Base-by-base conservation (phyloP, 1,140 invertebrate genomes). In the Papilio polyxenes region DNA sequence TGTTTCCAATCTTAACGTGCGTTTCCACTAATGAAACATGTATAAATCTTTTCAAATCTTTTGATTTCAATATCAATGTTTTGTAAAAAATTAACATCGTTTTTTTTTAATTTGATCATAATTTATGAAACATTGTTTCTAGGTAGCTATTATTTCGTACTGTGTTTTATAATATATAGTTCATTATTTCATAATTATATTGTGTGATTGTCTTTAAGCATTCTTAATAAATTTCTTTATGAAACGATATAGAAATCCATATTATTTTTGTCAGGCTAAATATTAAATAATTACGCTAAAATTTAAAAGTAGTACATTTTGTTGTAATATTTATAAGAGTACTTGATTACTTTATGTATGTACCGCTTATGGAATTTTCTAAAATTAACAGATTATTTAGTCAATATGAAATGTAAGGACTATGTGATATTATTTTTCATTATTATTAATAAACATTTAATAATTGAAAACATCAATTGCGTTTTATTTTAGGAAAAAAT, bases 381-480 rank as follows among this genome's bases (percentile, higher is more conserved):
- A 65, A 75, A 89, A 89, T 89, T 87, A 88, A 88, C 87, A 91
- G 84, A 84, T 85, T 87, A 88, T 81, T 85, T 90, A 89, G 88
- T 89, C 85, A 89, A 85, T 88, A 87, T 90, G 86, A 89, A 88
- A 87, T 89, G 83, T 92, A 91, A 89, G 89, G 86, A 89, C 86
- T 92, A 92, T 93, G 92, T 93, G 92, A 93, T 93, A 93, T 93
- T 92, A 90, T 88, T 86, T 84, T 87, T 84, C 85, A 89, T 88
- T 89, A 91, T 88, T 85, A 88, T 86, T 87, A 91, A 92, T 92
- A 93, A 93, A 91, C 88, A 89, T 87, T 89, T 88, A 89, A 89
- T 87, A 85, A 84, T 83, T 83, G 69, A 56, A 82, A 53, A 84
- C 23, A 82, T 49, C 76, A 82, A 62, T 48, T 56, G 82, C 83